These are phyloP conservation scores for Lithosia quadra DNA, from an alignment of 2,888 invertebrate species.

Conservation along the genomic window DNA sequence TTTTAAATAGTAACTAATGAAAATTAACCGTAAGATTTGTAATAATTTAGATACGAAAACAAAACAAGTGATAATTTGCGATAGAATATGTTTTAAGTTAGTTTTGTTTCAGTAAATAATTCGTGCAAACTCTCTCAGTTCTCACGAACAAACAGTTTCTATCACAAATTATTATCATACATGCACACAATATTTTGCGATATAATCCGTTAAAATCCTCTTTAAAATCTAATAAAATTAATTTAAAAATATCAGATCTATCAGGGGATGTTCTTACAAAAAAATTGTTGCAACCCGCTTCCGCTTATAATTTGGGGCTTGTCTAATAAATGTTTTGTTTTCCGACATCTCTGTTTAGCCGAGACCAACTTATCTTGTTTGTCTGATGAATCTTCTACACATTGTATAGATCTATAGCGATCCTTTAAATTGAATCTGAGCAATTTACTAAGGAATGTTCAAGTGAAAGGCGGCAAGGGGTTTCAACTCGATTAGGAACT, in stretches of 20 bases:
- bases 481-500: not conserved
- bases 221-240: no score
- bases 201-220: no score
- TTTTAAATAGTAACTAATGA: no score
- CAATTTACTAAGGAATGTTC: slow-evolving; percentile 11
- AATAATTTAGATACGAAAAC: no score
- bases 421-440: slow-evolving; percentile 47
- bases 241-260: no score
- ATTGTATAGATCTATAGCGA: slow-evolving; percentile 37
- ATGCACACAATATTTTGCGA: no score
- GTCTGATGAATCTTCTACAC: slow-evolving; percentile 58
- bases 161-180: no score
- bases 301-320: slow-evolving; percentile 2
- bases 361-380: slow-evolving; percentile 56
- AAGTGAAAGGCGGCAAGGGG: slow-evolving; percentile 7
- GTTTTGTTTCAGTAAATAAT: not conserved
- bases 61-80: no score
- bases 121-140: not conserved
- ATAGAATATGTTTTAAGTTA: no score
- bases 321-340: slow-evolving; percentile 31
- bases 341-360: slow-evolving; percentile 50
- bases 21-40: no score
- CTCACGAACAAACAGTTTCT: no score
- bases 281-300: slow-evolving; percentile 3
- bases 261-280: not conserved